Conservation (phyloP, 2,888 invertebrate genomes). For the Aspidiotus destructor region DNA sequence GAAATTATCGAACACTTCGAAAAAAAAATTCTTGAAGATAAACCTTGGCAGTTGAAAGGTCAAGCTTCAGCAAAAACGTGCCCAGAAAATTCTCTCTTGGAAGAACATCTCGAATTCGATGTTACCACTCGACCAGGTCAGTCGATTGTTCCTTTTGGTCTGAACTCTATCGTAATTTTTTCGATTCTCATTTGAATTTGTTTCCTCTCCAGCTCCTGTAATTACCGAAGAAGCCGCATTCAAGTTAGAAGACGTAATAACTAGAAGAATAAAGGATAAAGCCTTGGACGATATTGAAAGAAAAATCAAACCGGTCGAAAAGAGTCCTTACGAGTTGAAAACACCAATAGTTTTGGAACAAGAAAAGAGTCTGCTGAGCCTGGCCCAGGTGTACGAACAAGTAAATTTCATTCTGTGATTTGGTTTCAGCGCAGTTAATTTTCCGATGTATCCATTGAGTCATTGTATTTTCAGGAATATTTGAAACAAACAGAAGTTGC, state of each 20-base stretch:
- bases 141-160: not conserved
- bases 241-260: constrained; percentile 82
- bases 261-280: constrained; percentile 80
- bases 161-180: not conserved
- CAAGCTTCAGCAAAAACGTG: constrained; percentile 69
- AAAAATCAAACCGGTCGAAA: constrained; percentile 70
- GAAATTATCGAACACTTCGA: constrained; percentile 59
- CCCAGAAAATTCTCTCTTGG: constrained; percentile 84
- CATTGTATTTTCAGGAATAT: constrained; percentile 50
- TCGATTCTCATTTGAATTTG: not conserved
- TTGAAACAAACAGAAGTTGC: constrained; percentile 54
- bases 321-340: constrained; percentile 68
- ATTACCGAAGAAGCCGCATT: constrained; percentile 85
- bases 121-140: constrained; percentile 59
- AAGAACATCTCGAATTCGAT: constrained; percentile 87
- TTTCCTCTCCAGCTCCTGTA: constrained; percentile 56
- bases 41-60: constrained; percentile 89
- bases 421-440: not conserved
- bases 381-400: constrained; percentile 88
- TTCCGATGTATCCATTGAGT: constrained; percentile 4
- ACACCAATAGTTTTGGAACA: constrained; percentile 82
- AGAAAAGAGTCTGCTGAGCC: constrained; percentile 84
- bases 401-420: constrained; percentile 38
- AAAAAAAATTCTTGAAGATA: constrained; percentile 63
- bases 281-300: constrained; percentile 88